Evolutionary conservation across 2,113 vertebrate species (phyloP), one percentile per base, ranked within the genome.

Genomic region (Platichthys stellatus): DNA sequence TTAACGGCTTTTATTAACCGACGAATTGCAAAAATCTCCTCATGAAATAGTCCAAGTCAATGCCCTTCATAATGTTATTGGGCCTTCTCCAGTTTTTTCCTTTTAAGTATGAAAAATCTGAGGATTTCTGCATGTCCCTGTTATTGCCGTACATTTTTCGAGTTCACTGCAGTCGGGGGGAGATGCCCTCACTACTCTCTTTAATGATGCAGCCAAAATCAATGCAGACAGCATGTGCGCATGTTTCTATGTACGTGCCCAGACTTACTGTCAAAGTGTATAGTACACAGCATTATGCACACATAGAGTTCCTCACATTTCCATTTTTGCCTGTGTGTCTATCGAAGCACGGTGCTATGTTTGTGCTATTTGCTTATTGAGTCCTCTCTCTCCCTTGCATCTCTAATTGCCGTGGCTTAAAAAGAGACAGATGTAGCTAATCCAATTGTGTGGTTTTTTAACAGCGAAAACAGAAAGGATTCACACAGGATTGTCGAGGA

Each of bases 361-460:
- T 57, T 51, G 54, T 83, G 77, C 82, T 87, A 83, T 89, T 83
- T 89, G 72, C 47, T 78, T 81, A 79, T 85, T 81, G 78, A 84
- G 86, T 83, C 89, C 83, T 86, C 86, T 62, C 86, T 60, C 78
- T 89, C 81, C 77, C 68, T 85, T 86, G 72, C 88, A 73, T 93
- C 79, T 88, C 89, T 94, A 92, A 94, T 94, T 92, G 89, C 87
- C 61, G 21, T 86, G 90, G 83, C 93, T 93, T 93, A 92, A 91
- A 93, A 88, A 92, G 91, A 93, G 91, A 88, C 92, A 91, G 89
- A 89, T 92, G 88, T 87, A 89, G 90, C 89, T 94, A 94, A 94
- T 94, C 92, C 93, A 92, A 90, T 93, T 94, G 92, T 91, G 87
- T 77, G 85, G 85, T 88, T 84, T 90, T 82, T 86, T 92, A 91